phyloP scores from a whole-genome alignment of 2,797 vertebrate species.

The Lagodon rhomboides region DNA sequence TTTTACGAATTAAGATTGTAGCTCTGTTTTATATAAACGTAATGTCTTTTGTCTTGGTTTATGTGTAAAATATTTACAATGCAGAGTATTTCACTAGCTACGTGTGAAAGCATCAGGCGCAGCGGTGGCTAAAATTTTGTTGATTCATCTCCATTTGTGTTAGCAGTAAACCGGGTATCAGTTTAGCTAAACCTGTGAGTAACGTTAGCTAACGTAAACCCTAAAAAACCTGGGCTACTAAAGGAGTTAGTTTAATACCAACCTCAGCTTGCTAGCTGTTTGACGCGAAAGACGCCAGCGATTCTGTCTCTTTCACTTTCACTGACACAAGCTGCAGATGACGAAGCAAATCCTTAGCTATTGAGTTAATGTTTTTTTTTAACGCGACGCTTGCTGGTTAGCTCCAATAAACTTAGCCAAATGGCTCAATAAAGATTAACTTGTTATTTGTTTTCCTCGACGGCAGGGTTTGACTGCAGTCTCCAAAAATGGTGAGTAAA shows the following conservation, averaged over 20 bases:
- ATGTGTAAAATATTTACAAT: background rate
- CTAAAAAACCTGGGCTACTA: background rate
- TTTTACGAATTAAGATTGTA: fast-evolving
- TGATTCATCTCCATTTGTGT: slow-evolving; percentile 33
- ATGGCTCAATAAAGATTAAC: background rate
- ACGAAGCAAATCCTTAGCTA: background rate
- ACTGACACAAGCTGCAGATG: background rate
- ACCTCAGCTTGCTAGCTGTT: background rate
- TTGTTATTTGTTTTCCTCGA: background rate
- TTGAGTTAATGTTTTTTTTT: background rate
- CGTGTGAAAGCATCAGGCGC: background rate
- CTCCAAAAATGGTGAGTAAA: slow-evolving; percentile 53
- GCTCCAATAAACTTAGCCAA: background rate
- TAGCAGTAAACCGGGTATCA: background rate
- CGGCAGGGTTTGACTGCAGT: background rate
- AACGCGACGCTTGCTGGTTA: background rate
- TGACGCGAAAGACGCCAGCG: fast-evolving
- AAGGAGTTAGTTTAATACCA: background rate
- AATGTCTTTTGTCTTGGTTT: fast-evolving
- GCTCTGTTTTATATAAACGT: fast-evolving
- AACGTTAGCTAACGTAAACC: background rate
- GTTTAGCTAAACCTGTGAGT: background rate
- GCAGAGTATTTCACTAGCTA: fast-evolving
- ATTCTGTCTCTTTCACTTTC: slow-evolving; percentile 34
- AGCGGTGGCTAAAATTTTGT: background rate